These are phyloP conservation scores for Spheniscus humboldti DNA, from an alignment of 2,797 vertebrate genomes.

Conservation along the genomic window DNA sequence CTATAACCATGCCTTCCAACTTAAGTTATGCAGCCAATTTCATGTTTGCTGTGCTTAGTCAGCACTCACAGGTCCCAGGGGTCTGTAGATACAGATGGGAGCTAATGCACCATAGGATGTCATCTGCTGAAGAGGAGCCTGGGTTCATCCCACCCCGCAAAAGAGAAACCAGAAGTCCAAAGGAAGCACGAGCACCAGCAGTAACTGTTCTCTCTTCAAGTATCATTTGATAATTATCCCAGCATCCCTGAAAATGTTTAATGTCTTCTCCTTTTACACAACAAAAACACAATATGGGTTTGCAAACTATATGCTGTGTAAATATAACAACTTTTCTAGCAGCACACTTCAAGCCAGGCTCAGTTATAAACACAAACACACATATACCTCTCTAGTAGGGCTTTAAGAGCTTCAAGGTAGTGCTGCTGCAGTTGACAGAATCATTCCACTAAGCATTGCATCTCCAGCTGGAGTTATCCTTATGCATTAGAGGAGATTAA, in stretches of 20 bases:
- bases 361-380: neutral
- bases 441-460: neutral
- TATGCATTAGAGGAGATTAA: neutral
- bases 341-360: neutral
- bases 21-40: too few relatives aligned
- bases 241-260: neutral
- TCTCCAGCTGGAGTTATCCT: neutral
- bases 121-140: neutral
- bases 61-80: neutral
- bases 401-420: neutral
- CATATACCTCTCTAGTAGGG: neutral
- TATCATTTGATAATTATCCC: neutral
- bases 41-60: neutral
- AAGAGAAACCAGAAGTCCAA: neutral
- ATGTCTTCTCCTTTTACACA: neutral
- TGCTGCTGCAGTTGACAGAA: neutral
- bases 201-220: neutral
- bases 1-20: neutral
- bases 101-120: neutral
- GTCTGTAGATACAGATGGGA: neutral
- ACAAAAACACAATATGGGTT: neutral
- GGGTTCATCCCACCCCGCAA: neutral
- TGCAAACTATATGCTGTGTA: neutral
- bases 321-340: neutral
- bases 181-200: neutral